Base-by-base conservation (phyloP, 2,888 invertebrate species). In the Volucella zonaria region DNA sequence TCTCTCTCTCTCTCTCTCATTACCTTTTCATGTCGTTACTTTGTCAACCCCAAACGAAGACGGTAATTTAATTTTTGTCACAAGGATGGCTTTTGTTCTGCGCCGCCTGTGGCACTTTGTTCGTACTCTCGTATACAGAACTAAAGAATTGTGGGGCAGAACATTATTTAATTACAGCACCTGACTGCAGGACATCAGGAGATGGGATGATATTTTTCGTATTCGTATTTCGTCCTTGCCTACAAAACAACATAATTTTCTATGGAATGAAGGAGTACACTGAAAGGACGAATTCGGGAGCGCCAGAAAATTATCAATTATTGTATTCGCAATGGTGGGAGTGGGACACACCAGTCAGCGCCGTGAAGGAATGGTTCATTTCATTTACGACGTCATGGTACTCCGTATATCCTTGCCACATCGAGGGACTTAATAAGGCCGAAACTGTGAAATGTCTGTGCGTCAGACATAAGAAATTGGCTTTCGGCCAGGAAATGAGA, bases 401-500 rank as follows among this genome's bases (percentile, higher is more conserved):
- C n/a, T n/a, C n/a, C n/a, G 31, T 14, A 23, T 59, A 42, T 49
- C 71, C 31, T 51, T 59, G 42, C 12, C n/a, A 58, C 40, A 58
- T 58, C 15, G 59, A 51, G 14, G 12, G 12, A 61, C 45, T 67
- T 67, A 73, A 73, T 75, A 73, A 59, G 47, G 6, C 40, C 18
- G n/a, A 43, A 71, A 66, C 15, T 59, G 38, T 42, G 23, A 43
- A 31, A 54, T 51, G 18, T 52, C 59, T 40, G 23, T 54, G 15
- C 68, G 68, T 51, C 45, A 42, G 45, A 58, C 45, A 45, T 66
- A 45, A 79, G 73, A 56, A 68, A 75, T 75, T 75, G 75, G n/a
- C 75, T 58, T 18, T 70, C 45, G 68, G 62, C 31, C 75, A 64
- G 80, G 75, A 75, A 81, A 75, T 75, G 62, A 75, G 68, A 81